Evolutionary conservation across 2,888 invertebrate genomes (phyloP).

Genomic region (Synanthedon formicaeformis): DNA sequence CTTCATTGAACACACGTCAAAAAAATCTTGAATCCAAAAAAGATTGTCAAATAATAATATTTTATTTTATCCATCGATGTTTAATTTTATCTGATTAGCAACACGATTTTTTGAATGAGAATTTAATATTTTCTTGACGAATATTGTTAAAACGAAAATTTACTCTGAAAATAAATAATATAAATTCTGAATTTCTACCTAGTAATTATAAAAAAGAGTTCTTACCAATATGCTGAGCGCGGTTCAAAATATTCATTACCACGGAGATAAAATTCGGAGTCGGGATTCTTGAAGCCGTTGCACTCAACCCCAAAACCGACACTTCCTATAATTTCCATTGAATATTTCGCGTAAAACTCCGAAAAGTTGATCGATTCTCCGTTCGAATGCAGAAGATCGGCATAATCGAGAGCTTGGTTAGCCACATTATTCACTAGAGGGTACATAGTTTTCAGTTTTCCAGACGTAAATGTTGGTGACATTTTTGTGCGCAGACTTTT

Average conservation of each 20-base stretch:
- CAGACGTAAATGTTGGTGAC: conserved; percentile 76
- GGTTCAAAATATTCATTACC: conserved; percentile 58
- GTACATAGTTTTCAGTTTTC: conserved; percentile 76
- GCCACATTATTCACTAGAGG: conserved; percentile 70
- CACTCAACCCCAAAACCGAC: conserved; percentile 74
- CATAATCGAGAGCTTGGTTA: conserved; percentile 54
- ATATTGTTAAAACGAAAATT: too few relatives aligned
- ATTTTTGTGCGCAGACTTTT: conserved; percentile 72
- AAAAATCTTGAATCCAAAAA: too few relatives aligned
- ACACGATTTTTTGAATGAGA: too few relatives aligned
- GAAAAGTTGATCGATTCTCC: conserved; percentile 59
- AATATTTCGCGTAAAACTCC: conserved; percentile 69
- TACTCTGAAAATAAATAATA: too few relatives aligned
- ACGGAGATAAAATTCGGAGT: conserved; percentile 63
- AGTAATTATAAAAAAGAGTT: conserved; percentile 4
- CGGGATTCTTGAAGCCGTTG: conserved; percentile 65
- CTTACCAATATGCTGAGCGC: conserved; percentile 47
- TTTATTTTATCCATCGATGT: too few relatives aligned
- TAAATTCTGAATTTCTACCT: too few relatives aligned
- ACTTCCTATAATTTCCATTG: conserved; percentile 73
- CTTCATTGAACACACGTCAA: too few relatives aligned
- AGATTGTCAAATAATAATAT: too few relatives aligned
- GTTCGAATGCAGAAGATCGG: conserved; percentile 30
- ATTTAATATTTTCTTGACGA: too few relatives aligned
- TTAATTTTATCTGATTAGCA: too few relatives aligned